Percentiles rank a stretch among this genome's conserved stretches.
Evolutionary conservation across 2,888 invertebrate genomes (phyloP).

Genomic region (Zaprionus bogoriensis): DNA sequence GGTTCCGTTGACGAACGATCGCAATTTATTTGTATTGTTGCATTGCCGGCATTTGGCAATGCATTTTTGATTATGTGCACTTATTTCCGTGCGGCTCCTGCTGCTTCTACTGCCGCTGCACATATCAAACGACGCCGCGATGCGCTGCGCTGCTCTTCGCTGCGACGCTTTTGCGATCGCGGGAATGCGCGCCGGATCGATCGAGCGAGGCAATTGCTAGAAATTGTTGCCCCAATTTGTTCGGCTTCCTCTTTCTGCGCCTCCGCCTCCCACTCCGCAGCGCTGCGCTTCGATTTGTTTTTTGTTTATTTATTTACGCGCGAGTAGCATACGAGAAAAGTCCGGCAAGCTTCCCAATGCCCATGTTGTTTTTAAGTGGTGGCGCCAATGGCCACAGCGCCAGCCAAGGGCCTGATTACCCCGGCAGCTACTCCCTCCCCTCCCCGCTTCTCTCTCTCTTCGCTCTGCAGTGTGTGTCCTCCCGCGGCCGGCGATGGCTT

Average conservation of each 20-base stretch:
- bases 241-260: too few species aligned
- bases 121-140: conserved; percentile 63
- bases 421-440: background rate
- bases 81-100: conserved; percentile 44
- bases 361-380: conserved; percentile 77
- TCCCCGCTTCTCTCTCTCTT: background rate
- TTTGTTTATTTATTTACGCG: conserved; percentile 73
- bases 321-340: conserved; percentile 46
- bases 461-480: conserved; percentile 11
- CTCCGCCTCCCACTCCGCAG: too few species aligned
- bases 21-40: conserved; percentile 78
- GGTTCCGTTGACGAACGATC: conserved; percentile 71
- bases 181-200: conserved; percentile 27
- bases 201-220: conserved; percentile 35
- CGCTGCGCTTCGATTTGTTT: conserved; percentile 13
- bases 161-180: conserved; percentile 18
- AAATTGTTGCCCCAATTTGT: conserved; percentile 60
- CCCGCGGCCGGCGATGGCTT: conserved; percentile 31
- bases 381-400: conserved; percentile 69
- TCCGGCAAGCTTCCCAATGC: conserved; percentile 65
- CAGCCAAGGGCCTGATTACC: conserved; percentile 40
- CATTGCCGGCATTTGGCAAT: conserved; percentile 72
- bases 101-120: background rate
- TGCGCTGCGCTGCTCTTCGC: too few species aligned
- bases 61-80: conserved; percentile 72